Evolutionary conservation across 23 tunicate species (phyloP), one percentile per base, ranked within the genome.

Genomic region (Oikopleura vanhoeffeni): DNA sequence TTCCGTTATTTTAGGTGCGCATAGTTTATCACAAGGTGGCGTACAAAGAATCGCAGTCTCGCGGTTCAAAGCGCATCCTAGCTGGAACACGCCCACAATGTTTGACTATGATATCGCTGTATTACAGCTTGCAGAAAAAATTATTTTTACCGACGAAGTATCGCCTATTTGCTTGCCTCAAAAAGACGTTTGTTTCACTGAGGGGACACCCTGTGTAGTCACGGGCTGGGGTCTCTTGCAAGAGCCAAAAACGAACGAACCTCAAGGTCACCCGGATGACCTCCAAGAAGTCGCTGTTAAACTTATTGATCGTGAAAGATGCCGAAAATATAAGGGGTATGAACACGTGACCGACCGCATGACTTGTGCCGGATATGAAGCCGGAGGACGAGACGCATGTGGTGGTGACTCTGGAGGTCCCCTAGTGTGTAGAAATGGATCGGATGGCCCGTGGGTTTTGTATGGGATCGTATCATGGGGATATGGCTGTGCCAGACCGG

Each of bases 401-500:
- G 27, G 34, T 32, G 79, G 79, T 28, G 79, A 71, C 32, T 71
- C 79, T 28, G 79, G 79, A 2, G 79, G 79, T 2, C 79, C 79
- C 38, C 79, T 71, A 4, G 79, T 71, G 27, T 71, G 79, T 30
- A 33, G 79, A 28, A 3, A 33, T 71, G 79, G 79, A 32, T 4
- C 38, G 4, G 38, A 30, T 13, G 35, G 34, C 36, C 79, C 79
- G 4, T 71, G 79, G 79, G 79, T 71, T 71, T 30, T 71, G 79
- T 71, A 71, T 71, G 79, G 79, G 36, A 71, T 71, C 79, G 35
- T 71, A 18, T 71, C 79, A 2, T 71, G 79, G 79, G 79, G 79
- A 71, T 30, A 71, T 30, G 79, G 79, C 38, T 71, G 79, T 30
- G 79, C 79, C 32, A 28, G 79, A 32, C 27, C 27, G 35, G 79